Conservation (phyloP, 2,113 vertebrate genomes). For the Noturus placidus region DNA sequence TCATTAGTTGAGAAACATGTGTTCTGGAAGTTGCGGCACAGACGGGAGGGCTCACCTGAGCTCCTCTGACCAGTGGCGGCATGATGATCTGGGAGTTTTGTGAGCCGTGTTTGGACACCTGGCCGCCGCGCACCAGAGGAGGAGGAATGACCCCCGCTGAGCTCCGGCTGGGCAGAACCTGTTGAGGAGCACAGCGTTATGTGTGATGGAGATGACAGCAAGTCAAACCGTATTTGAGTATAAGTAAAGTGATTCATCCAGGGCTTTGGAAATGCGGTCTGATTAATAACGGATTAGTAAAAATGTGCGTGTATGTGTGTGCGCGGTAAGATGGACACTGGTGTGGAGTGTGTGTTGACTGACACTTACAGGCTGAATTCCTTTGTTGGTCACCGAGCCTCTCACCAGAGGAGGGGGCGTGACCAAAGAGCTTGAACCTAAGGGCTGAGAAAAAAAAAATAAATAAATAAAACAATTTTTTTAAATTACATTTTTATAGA, state of each 20-base stretch:
- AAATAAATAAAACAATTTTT: too few relatives aligned
- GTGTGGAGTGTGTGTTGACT: neutral
- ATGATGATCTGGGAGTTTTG: conserved; percentile 87
- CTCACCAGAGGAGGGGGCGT: conserved; percentile 86
- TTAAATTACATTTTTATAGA: neutral
- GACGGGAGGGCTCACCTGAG: conserved; percentile 77
- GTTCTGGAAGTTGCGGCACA: neutral
- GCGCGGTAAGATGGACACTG: neutral
- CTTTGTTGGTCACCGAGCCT: conserved; percentile 81
- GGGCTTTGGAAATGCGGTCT: neutral
- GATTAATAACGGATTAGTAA: neutral
- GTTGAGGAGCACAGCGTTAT: neutral
- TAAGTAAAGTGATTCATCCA: neutral
- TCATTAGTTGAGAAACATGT: neutral
- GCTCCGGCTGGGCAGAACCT: conserved; percentile 78
- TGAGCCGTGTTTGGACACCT: conserved; percentile 80
- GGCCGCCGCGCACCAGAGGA: conserved; percentile 88
- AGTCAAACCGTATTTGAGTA: neutral
- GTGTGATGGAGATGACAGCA: neutral
- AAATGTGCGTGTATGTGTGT: neutral
- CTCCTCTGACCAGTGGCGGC: conserved; percentile 90
- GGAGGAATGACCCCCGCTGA: conserved; percentile 86
- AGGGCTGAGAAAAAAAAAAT: conserved; percentile 66
- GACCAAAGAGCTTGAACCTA: conserved; percentile 77
- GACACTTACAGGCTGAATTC: conserved; percentile 82